Base-by-base conservation (phyloP, 2,888 invertebrate species). In the Gymnocheta viridis region DNA sequence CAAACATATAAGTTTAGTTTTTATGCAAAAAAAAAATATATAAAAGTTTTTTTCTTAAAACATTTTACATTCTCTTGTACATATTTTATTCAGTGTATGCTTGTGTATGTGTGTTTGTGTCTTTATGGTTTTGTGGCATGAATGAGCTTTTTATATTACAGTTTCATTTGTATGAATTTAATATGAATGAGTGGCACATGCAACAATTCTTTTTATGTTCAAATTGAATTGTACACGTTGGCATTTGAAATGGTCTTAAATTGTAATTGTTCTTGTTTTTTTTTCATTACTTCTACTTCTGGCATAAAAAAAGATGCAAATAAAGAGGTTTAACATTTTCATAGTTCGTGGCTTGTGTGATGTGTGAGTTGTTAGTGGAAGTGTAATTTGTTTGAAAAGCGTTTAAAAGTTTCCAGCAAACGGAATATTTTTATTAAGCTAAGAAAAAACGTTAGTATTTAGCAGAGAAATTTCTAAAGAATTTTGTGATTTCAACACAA, bases 101-200 rank as follows among this genome's bases (percentile, higher is more conserved):
- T 5, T 38, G n/a, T 27, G 32, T 47, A 32, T 35, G 32, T 64
- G 24, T 64, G 62, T 77, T 4, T 49, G 24, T 47, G 51, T 47
- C 9, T 64, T 64, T 73, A 60, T 47, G 19, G 10, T 69, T 73
- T 62, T 81, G 77, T 78, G 69, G 78, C 81, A 78, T 84, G 84
- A 84, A 81, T 84, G 81, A 64, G 72, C 47, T 72, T 76, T 72
- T 41, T 51, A 35, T 73, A 73, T 69, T 60, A 58, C 38, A 66
- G 47, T 56, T 79, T 64, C 56, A 47, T 74, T 66, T 73, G 38
- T 64, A 77, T 70, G 56, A 79, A 54, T 79, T 79, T 74, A 66
- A 74, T 80, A 79, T 82, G 85, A 81, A 82, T 86, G 82, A 82
- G 85, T 85, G 82, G 84, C 84, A 82, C 81, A 82, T 85, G 80